Evolutionary conservation across 2,797 vertebrate species (phyloP).

Genomic region (Nannoperca obscura): DNA sequence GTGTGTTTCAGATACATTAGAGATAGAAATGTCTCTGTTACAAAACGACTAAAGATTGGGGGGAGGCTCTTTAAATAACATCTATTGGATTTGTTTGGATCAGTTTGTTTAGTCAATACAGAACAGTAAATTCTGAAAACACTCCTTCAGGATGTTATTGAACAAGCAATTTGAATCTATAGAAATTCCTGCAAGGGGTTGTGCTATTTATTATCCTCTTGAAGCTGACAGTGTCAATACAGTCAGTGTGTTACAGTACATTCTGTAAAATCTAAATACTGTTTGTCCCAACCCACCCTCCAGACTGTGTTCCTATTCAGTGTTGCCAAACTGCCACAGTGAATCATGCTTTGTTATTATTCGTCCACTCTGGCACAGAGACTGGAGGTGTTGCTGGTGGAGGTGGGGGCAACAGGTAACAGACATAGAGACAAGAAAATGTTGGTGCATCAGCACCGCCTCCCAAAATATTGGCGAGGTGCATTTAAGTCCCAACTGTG

Average conservation of each 20-base stretch:
- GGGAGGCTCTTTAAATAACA: constrained; percentile 45
- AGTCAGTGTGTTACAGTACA: constrained; percentile 41
- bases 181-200: constrained; percentile 48
- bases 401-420: constrained; percentile 53
- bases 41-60: constrained; percentile 37
- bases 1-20: constrained; percentile 16
- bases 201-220: constrained; percentile 54
- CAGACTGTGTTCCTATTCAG: constrained; percentile 41
- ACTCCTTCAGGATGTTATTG: constrained; percentile 53
- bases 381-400: constrained; percentile 53
- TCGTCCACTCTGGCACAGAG: constrained; percentile 49
- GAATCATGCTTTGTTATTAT: constrained; percentile 68
- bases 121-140: constrained; percentile 62
- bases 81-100: constrained; percentile 48
- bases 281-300: constrained; percentile 48
- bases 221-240: constrained; percentile 48
- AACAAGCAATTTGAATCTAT: constrained; percentile 63
- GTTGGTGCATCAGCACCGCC: constrained; percentile 16
- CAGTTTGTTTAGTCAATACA: constrained; percentile 56
- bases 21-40: constrained; percentile 32
- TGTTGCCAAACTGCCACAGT: constrained; percentile 59
- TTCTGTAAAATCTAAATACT: constrained; percentile 63
- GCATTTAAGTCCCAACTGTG: background rate
- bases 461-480: constrained; percentile 15
- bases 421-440: constrained; percentile 34